Evolutionary conservation across 1,140 invertebrate species (phyloP).

Genomic region (Sycobia sp.): DNA sequence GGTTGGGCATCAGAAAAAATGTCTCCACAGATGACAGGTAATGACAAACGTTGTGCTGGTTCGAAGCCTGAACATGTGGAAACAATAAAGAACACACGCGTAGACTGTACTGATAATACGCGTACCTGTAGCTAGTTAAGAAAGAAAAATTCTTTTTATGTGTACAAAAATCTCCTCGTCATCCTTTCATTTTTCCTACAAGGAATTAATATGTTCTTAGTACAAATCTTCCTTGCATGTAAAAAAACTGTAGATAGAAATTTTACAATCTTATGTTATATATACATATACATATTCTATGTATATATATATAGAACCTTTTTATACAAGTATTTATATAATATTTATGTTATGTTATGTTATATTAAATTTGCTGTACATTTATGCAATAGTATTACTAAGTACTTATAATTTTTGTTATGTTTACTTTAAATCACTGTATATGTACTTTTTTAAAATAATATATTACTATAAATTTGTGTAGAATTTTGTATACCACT

Average conservation of each 20-base stretch:
- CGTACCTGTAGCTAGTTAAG: slow-evolving; percentile 28
- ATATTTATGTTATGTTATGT: slow-evolving; percentile 18
- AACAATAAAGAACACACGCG: slow-evolving; percentile 39
- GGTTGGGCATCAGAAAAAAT: slow-evolving; percentile 81
- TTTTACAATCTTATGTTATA: no score
- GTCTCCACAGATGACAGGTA: slow-evolving; percentile 76
- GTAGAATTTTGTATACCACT: background rate
- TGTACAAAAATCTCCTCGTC: background rate
- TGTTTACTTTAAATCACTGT: no score
- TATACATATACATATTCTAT: background rate
- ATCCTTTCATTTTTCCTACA: background rate
- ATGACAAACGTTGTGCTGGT: slow-evolving; percentile 39
- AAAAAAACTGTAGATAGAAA: slow-evolving; percentile 23
- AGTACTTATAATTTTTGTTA: slow-evolving; percentile 31
- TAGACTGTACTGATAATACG: slow-evolving; percentile 15
- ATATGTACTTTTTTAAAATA: slow-evolving; percentile 23
- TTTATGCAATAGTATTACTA: slow-evolving; percentile 21
- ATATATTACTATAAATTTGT: slow-evolving; percentile 17
- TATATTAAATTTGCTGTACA: no score
- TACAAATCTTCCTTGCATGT: background rate
- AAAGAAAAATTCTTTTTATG: slow-evolving; percentile 26
- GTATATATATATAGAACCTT: background rate
- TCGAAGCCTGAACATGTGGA: slow-evolving; percentile 35
- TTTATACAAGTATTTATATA: slow-evolving; percentile 25
- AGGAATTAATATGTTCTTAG: slow-evolving; percentile 7